A percentile compares a stretch with the other conserved stretches of the same genome.
phyloP scores from a whole-genome alignment of 1,140 invertebrate species.

The Lithobius niger region DNA sequence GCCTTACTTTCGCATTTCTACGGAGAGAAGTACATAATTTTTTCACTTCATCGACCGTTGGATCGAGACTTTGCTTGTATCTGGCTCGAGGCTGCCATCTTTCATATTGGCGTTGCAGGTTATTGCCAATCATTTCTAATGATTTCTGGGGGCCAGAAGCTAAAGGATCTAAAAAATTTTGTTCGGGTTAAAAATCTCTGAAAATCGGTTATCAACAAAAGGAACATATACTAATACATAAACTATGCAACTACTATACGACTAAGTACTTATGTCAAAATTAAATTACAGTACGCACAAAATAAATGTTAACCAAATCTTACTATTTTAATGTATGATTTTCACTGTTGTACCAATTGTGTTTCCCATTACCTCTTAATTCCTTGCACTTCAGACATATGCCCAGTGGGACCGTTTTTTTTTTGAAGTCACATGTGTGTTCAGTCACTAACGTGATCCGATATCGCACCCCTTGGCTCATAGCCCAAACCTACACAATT shows the following conservation, averaged over 20 bases:
- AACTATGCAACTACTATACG: not conserved
- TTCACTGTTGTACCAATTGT: no score
- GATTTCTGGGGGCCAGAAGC: constrained; percentile 84
- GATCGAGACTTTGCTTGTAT: constrained; percentile 92
- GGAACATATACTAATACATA: not conserved
- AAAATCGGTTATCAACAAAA: not conserved
- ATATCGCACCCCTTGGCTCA: no score
- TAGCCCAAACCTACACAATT: no score
- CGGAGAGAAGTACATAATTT: constrained; percentile 88
- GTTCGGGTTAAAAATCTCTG: not conserved
- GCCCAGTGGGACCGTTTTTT: no score
- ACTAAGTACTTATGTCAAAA: no score
- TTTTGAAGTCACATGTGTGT: no score
- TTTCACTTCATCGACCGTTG: constrained; percentile 95
- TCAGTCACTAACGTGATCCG: no score
- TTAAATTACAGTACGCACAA: no score
- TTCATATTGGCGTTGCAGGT: constrained; percentile 91
- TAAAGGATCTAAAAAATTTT: constrained; percentile 36
- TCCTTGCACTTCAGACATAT: no score
- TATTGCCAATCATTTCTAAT: constrained; percentile 77
- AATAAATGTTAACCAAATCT: no score
- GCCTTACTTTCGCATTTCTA: constrained; percentile 75
- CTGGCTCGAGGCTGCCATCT: constrained; percentile 93
- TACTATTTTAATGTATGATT: no score
- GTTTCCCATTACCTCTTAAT: no score